Base-by-base conservation (phyloP, 2,113 vertebrate genomes). In the Calidris pugnax region DNA sequence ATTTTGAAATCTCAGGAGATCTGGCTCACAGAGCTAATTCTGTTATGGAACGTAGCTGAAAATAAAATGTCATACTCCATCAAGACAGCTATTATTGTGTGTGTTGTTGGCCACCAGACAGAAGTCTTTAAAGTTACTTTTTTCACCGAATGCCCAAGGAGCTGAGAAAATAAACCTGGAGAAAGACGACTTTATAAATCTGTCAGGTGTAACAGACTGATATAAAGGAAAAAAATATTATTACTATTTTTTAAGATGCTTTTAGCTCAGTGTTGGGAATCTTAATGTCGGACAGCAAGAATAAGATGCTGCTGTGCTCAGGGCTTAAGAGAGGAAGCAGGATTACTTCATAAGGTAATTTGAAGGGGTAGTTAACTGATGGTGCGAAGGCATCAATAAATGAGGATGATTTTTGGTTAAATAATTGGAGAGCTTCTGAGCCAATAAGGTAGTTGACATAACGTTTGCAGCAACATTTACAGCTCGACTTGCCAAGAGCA, bases 11-110 rank as follows among this genome's bases (percentile, higher is more conserved):
- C 27, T 67, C 0, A 0, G 39, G 21, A 88, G 71, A 93, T 47
- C 3, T 7, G 39, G 16, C 43, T 30, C 12, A 21, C 22, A 33
- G 30, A 68, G 26, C 27, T 59, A 18, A 30, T 39, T 79, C 17
- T n/a, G 0, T 21, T 50, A 5, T 0, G 18, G 57, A 48, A 32
- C 14, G 7, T 23, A n/a, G 73, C 50, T 84, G 59, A 55, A 57
- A 89, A 57, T 24, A 30, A 47, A 39, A 41, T 23, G 41, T 21
- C 27, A 7, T 33, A 1, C 27, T 14, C 37, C 41, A 39, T 30
- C 8, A 22, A 45, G 27, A 22, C 19, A 3, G 3, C 4, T 22
- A 7, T 56, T 57, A 9, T 3, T 3, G 17, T 57, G 9, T n/a
- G 30, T 27, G 3, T 28, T 14, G 12, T 11, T 87, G n/a, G 43